Base-by-base conservation (phyloP, 1,140 invertebrate species). In the Ericerus pela region DNA sequence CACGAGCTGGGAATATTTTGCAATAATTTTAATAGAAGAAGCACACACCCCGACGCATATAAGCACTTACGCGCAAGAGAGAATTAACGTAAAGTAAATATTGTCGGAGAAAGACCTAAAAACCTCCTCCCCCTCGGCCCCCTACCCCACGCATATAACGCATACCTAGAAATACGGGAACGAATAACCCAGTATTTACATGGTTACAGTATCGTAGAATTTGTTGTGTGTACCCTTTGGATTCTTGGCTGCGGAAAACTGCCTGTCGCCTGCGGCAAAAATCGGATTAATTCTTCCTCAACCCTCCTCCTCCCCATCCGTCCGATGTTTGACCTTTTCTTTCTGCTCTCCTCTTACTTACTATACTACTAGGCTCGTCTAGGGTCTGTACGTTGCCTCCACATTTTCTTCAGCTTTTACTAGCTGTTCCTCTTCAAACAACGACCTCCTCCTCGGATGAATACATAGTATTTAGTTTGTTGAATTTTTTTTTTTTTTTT, bases 161-260 rank as follows among this genome's bases (percentile, higher is more conserved):
- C 26, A 10, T 47, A 47, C 41, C 41, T 47, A 22, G 41, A 24
- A 47, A 20, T 47, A n/a, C n/a, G 41, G 41, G 41, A 47, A 47
- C 41, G 41, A 24, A 47, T 47, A 47, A 47, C 41, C 26, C 41
- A 47, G 41, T 47, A 47, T 47, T 47, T 47, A 47, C 41, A 47
- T 47, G 41, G 41, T 47, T 47, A 47, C 41, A 47, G 41, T 47
- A 24, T 47, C 41, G 41, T 47, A 47, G 20, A 47, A 47, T 47
- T 47, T 47, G 41, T 47, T 47, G 41, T 47, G n/a, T n/a, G 41
- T 47, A 47, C 41, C 41, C 41, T 47, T 47, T 47, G 26, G 41
- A 47, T 47, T 47, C 41, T 47, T 47, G 41, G 20, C 26, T 47
- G 22, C n/a, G n/a, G n/a, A 47, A 24, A 47, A 47, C 41, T 22